Evolutionary conservation across 2,113 vertebrate species (phyloP).

Genomic region (Paracyprichromis sp.): DNA sequence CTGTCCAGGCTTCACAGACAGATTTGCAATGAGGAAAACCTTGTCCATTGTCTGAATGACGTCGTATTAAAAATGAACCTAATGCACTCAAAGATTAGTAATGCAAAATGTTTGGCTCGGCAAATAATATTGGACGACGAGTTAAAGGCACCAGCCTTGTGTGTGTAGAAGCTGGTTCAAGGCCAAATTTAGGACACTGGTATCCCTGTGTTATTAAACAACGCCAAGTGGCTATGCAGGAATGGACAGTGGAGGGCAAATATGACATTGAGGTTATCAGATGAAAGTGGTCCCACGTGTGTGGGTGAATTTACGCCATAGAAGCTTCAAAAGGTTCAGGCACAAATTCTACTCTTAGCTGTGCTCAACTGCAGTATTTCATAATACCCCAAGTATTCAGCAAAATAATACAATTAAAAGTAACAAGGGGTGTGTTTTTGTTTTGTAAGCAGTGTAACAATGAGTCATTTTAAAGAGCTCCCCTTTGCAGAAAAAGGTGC

Average conservation of each 20-base stretch:
- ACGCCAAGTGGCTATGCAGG: neutral
- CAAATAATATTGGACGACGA: neutral
- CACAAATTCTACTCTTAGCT: neutral
- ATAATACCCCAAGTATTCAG: neutral
- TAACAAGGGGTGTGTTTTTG: neutral
- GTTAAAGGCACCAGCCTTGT: neutral
- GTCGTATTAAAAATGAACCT: slow-evolving; percentile 3
- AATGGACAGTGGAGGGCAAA: neutral
- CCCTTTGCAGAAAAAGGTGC: neutral
- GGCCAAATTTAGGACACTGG: slow-evolving; percentile 10
- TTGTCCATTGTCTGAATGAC: slow-evolving; percentile 17
- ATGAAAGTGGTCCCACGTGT: neutral
- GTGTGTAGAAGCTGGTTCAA: neutral
- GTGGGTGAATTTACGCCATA: accelerated
- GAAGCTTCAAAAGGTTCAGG: neutral
- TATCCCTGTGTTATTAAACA: neutral
- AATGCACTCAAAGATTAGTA: neutral
- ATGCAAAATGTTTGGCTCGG: slow-evolving; percentile 27
- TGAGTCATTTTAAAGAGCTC: neutral
- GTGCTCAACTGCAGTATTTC: neutral
- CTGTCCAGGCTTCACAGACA: slow-evolving; percentile 18
- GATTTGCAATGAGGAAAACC: slow-evolving; percentile 1
- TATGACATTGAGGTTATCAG: neutral
- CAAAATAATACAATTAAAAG: neutral
- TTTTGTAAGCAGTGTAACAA: neutral